phyloP scores from a whole-genome alignment of 2,888 invertebrate genomes.

The Cerastoderma edule region DNA sequence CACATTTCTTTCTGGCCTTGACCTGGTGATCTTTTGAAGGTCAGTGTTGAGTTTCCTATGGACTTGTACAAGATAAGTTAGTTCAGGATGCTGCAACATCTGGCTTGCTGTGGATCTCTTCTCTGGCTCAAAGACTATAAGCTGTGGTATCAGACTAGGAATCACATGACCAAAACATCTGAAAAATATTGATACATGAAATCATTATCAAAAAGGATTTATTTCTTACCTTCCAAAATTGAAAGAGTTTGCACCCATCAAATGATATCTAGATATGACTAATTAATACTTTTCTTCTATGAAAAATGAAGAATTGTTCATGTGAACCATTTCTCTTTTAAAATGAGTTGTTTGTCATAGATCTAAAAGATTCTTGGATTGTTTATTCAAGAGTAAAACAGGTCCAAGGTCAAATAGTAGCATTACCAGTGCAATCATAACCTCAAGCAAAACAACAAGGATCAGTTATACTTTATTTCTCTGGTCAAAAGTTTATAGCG shows the following conservation, averaged over 20 bases:
- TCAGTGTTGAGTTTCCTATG: constrained; percentile 31
- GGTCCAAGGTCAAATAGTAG: no score
- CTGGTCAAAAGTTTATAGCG: no score
- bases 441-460: no score
- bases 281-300: no score
- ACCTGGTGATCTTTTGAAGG: constrained; percentile 27
- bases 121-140: constrained; percentile 70
- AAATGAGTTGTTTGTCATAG: no score
- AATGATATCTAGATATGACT: not conserved
- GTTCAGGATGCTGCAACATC: constrained; percentile 31
- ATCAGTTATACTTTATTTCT: no score
- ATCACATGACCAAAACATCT: constrained; percentile 73
- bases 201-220: not conserved
- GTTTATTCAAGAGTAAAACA: not conserved
- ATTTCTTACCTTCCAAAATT: no score
- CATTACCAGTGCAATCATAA: no score
- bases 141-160: constrained; percentile 64
- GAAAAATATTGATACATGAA: constrained; percentile 23
- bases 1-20: constrained; percentile 9
- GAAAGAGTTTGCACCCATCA: no score
- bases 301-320: no score
- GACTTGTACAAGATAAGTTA: constrained; percentile 47
- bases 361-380: no score
- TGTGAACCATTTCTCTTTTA: no score
- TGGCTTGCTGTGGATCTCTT: constrained; percentile 72